These are phyloP conservation scores for Drosophila setosimentum DNA, from an alignment of 2,888 invertebrate genomes.

Conservation along the genomic window DNA sequence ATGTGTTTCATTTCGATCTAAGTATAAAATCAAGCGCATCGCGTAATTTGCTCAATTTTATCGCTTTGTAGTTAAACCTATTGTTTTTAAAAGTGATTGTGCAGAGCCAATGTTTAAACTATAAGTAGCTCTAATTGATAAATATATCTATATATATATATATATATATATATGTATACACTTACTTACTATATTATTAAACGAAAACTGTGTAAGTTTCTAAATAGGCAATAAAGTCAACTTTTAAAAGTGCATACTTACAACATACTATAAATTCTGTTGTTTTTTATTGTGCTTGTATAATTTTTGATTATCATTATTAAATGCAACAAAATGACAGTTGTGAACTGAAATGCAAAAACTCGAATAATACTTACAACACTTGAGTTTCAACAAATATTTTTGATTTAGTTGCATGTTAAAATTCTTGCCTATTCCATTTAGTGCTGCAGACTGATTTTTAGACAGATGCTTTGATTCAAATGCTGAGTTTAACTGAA, in stretches of 20 bases:
- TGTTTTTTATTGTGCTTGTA: not conserved
- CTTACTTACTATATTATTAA: constrained; percentile 23
- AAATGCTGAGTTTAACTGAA: constrained; percentile 6
- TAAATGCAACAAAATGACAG: not conserved
- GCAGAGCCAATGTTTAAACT: constrained; percentile 71
- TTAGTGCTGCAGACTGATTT: too few relatives aligned
- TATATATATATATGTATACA: constrained; percentile 48
- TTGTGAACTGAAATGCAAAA: not conserved
- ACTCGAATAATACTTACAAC: not conserved
- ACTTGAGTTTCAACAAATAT: not conserved
- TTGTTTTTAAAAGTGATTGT: constrained; percentile 44
- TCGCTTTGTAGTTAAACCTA: constrained; percentile 66
- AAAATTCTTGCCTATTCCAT: not conserved
- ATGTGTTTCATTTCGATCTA: constrained; percentile 23
- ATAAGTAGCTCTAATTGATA: constrained; percentile 72
- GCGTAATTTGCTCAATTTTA: constrained; percentile 74
- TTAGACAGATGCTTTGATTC: not conserved
- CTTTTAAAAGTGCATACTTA: constrained; percentile 41
- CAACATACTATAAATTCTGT: not conserved
- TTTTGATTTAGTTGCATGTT: too few relatives aligned
- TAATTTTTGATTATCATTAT: not conserved
- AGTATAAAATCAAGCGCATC: constrained; percentile 61
- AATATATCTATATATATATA: constrained; percentile 47
- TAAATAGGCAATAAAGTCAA: constrained; percentile 50
- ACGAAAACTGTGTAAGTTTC: constrained; percentile 54